phyloP scores from a whole-genome alignment of 2,797 vertebrate species.

The Jordanella pulchra region DNA sequence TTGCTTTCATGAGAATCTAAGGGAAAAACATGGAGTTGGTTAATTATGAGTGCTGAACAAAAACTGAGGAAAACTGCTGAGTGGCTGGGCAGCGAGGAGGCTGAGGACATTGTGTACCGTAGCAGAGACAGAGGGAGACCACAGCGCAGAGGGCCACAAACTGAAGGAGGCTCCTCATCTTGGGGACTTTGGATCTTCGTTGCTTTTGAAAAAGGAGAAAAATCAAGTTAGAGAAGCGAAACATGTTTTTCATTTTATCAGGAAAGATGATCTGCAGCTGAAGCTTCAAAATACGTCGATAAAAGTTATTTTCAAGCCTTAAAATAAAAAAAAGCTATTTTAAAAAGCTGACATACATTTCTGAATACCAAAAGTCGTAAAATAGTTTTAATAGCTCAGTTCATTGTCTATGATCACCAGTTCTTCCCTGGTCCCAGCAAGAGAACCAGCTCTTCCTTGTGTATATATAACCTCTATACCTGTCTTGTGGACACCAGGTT shows the following conservation, averaged over 20 bases:
- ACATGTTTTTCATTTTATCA: neutral
- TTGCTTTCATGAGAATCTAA: slow-evolving; percentile 82
- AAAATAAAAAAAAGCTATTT: too few species aligned
- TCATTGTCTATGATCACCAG: neutral
- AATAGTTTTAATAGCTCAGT: neutral
- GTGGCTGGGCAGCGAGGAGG: neutral
- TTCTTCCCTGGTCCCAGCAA: neutral
- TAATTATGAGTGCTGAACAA: slow-evolving; percentile 45
- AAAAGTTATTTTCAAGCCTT: too few species aligned
- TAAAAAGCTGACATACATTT: too few species aligned
- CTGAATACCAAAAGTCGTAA: neutral
- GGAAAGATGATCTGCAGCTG: neutral
- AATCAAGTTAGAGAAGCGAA: neutral
- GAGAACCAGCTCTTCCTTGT: neutral
- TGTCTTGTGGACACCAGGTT: neutral
- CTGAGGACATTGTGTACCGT: slow-evolving; percentile 45
- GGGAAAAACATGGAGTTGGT: slow-evolving; percentile 60
- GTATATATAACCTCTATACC: too few species aligned
- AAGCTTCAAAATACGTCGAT: neutral
- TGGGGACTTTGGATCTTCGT: slow-evolving; percentile 30
- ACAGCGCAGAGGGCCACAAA: slow-evolving; percentile 62
- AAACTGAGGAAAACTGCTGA: neutral
- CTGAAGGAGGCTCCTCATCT: slow-evolving; percentile 70
- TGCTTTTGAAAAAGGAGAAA: slow-evolving; percentile 39
- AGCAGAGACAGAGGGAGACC: slow-evolving; percentile 63